Base-by-base conservation (phyloP, 2,797 vertebrate genomes). In the Tragopan temminckii region DNA sequence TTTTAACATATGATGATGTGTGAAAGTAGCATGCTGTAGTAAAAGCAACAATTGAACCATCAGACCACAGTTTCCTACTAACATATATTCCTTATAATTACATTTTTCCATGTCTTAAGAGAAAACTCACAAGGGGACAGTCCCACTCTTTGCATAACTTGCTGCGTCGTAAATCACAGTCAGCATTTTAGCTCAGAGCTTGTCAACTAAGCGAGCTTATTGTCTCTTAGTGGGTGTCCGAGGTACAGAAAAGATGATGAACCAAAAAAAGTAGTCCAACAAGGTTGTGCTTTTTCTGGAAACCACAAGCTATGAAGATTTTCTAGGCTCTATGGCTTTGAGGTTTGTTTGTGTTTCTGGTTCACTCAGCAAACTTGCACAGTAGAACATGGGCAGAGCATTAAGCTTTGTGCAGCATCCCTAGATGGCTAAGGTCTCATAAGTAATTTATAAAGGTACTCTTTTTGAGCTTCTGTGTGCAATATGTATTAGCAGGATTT, bases 91-190 rank as follows among this genome's bases (percentile, higher is more conserved):
- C 67, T 89, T 71, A 36, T 23, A 80, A 94, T 92, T 18, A 4
- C 52, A 69, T 90, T 91, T 94, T 91, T 96, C 64, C 8, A 40
- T 90, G 85, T 55, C 76, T 91, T 64, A 57, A 57, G 68, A 78
- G 58, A 45, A 58, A 83, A 83, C 69, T 79, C 96, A 38, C 70
- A 29, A 58, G 85, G 80, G 94, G 70, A 94, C 59, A 61, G 80
- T 50, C 66, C 90, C 89, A 2, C 55, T 71, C 88, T 93, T 75
- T 82, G 53, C 71, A 42, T 7, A 5, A 45, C 52, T 91, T 87
- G 50, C 85, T 80, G 69, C 93, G 89, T 94, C 80, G 74, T 96
- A 86, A 94, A 95, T 96, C 94, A 85, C 29, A 38, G 50, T 84
- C 89, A 90, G 29, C 21, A 2, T 52, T 88, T 75, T 43, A 23